Evolutionary conservation across 2,888 invertebrate species (phyloP), one percentile per base, ranked within the genome.

Genomic region (Helobdella robusta): DNA sequence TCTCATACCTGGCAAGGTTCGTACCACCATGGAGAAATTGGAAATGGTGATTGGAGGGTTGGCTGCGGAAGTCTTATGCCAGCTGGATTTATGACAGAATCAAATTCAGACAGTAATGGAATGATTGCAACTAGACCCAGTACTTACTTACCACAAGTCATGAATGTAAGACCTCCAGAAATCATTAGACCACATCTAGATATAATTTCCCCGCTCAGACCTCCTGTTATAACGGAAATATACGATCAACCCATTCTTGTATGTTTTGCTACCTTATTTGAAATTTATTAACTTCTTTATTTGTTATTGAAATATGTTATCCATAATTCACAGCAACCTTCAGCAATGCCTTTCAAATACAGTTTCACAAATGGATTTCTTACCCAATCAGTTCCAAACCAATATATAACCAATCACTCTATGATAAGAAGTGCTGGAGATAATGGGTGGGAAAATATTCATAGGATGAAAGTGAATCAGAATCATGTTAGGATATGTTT

Each of bases 1-100:
- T 32, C 20, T n/a, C 56, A 56, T n/a, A n/a, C n/a, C n/a, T 56
- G 56, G 56, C 56, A 56, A 32, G n/a, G 30, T 56, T n/a, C 56
- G 1, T 56, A 56, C 15, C 56, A 56, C 5, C n/a, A n/a, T n/a
- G 56, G 56, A 30, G 56, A 56, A 30, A 56, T 56, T n/a, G 63
- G 65, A 18, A 60, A 58, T 25, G 65, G 65, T 15, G 65, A 65
- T 35, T 65, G 65, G 65, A 60, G 36, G 32, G 34, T 56, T 15
- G 58, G 30, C 15, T 30, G 28, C n/a, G 44, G 36, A 20, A 30
- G 32, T 2, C 50, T 60, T 40, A 30, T 28, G 20, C 64, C 56
- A 1, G 23, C 64, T 18, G 25, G 25, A 18, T 58, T 58, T 32
- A 32, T 44, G 32, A 28, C 52, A n/a, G 34, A 34, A 15, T 23